Conservation (phyloP, 2,888 invertebrate genomes). For the Bruchidius siliquastri region DNA sequence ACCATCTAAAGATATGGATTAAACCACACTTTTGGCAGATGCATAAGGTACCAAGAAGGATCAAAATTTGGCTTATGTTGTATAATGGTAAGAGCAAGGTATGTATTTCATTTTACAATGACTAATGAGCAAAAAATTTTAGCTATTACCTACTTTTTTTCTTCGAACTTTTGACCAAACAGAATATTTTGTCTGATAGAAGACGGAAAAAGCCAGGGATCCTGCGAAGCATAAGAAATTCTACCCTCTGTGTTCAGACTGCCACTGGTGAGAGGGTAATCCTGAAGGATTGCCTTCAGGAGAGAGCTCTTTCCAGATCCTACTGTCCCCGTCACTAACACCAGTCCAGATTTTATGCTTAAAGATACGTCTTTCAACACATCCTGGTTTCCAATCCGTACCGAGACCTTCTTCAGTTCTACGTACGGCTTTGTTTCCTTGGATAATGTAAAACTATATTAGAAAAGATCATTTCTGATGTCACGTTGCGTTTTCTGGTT, state of each 20-base stretch:
- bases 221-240: constrained; percentile 56
- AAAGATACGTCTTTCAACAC: constrained; percentile 44
- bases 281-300: constrained; percentile 45
- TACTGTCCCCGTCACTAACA: constrained; percentile 59
- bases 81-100: neutral
- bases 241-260: constrained; percentile 47
- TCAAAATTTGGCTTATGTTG: too few species aligned
- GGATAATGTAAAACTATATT: neutral
- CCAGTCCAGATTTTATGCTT: constrained; percentile 34
- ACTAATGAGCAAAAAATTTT: too few species aligned
- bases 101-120: too few species aligned
- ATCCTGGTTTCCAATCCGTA: constrained; percentile 31
- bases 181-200: constrained; percentile 70
- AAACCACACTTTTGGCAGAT: too few species aligned
- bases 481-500: too few species aligned
- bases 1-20: too few species aligned
- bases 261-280: constrained; percentile 44
- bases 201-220: constrained; percentile 59
- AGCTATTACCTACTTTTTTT: constrained; percentile 8
- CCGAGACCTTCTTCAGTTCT: constrained; percentile 23
- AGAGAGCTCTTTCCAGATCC: constrained; percentile 59
- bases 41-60: too few species aligned
- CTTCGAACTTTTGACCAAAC: constrained; percentile 26
- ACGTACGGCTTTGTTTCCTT: constrained; percentile 10
- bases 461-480: too few species aligned